phyloP scores from a whole-genome alignment of 2,113 vertebrate species.

The Podiceps cristatus region DNA sequence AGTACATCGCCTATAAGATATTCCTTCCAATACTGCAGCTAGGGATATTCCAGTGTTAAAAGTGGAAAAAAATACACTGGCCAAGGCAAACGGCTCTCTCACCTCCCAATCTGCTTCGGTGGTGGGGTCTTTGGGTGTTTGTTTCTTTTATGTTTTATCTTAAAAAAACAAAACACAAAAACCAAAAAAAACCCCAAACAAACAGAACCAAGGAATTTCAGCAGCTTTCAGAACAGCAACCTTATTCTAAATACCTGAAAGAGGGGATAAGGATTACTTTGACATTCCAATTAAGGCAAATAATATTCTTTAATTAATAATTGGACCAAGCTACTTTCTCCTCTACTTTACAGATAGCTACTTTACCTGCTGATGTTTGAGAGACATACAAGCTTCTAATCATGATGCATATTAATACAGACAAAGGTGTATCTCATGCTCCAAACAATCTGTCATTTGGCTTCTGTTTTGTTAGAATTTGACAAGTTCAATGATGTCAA shows the following conservation, averaged over 20 bases:
- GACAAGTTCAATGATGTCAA: neutral
- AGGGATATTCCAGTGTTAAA: neutral
- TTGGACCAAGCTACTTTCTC: neutral
- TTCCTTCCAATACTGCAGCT: neutral
- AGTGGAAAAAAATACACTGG: neutral
- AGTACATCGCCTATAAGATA: neutral
- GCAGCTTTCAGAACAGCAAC: neutral
- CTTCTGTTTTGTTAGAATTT: constrained; percentile 14
- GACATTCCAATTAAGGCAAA: neutral
- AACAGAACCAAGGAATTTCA: neutral
- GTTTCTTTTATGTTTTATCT: neutral
- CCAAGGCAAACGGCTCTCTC: neutral
- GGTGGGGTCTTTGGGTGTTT: neutral
- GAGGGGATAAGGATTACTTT: neutral
- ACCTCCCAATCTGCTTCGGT: neutral
- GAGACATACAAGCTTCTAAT: neutral
- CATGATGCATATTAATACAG: neutral
- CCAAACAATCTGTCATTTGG: neutral
- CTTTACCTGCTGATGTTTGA: neutral
- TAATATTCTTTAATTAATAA: neutral
- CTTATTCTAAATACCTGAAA: neutral
- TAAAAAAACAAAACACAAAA: neutral
- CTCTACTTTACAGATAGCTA: neutral
- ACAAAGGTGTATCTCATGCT: neutral
- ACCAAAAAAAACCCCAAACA: too few relatives aligned